phyloP scores from a whole-genome alignment of 2,797 vertebrate species.

The Clamator glandarius region DNA sequence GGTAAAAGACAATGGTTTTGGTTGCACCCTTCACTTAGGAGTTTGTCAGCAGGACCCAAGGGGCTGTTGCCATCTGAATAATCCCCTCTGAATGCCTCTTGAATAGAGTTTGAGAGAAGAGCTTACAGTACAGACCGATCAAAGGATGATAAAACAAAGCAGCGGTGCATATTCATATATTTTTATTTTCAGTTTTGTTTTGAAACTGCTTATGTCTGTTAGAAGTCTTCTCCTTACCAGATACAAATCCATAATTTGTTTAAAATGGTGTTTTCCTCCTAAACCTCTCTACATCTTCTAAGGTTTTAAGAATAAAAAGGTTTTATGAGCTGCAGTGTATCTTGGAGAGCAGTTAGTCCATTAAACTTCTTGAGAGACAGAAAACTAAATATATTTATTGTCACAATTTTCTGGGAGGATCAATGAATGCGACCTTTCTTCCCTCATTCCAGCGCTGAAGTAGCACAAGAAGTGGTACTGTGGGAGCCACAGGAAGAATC shows the following conservation, averaged over 20 bases:
- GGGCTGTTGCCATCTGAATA: too few species aligned
- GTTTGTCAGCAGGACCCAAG: background rate
- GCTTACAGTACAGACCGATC: too few species aligned
- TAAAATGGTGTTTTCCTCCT: background rate
- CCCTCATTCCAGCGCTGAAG: constrained; percentile 49
- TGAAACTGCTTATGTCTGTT: too few species aligned
- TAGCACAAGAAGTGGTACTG: background rate
- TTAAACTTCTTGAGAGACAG: background rate
- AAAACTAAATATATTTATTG: background rate
- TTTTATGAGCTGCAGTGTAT: background rate
- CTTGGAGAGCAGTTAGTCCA: background rate
- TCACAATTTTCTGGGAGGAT: background rate
- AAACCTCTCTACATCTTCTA: background rate
- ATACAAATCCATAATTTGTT: too few species aligned
- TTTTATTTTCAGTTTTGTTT: too few species aligned
- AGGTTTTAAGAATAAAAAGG: background rate
- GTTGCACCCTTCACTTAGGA: background rate
- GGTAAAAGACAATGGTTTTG: background rate
- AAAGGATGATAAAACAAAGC: too few species aligned
- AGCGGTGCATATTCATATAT: too few species aligned
- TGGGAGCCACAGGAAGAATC: constrained; percentile 46
- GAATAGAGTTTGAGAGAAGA: too few species aligned
- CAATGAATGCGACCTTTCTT: background rate
- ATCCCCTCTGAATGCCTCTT: too few species aligned
- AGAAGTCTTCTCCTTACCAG: too few species aligned